These are phyloP conservation scores for Aphrophora alni DNA, from an alignment of 2,888 invertebrate genomes.

Conservation along the genomic window DNA sequence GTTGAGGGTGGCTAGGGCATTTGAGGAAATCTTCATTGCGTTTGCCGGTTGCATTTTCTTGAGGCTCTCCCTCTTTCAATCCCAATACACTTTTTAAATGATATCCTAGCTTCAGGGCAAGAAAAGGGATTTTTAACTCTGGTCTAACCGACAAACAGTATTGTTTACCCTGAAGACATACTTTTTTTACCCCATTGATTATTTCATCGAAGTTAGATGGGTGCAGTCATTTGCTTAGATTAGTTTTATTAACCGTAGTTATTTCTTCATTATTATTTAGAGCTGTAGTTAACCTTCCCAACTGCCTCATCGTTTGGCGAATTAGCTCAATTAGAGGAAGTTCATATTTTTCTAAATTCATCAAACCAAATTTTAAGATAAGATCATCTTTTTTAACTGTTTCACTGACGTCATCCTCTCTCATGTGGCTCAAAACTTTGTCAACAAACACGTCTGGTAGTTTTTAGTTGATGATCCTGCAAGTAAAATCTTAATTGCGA, in stretches of 20 bases:
- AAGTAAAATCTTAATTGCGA: no score
- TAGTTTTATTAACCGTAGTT: not conserved
- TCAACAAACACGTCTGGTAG: no score
- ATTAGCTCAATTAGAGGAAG: not conserved
- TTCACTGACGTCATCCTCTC: not conserved
- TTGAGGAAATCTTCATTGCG: not conserved
- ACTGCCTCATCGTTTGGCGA: not conserved
- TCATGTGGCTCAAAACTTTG: not conserved
- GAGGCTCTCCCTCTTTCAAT: not conserved
- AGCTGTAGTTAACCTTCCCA: not conserved
- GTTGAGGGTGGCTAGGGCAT: not conserved
- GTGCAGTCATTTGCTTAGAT: not conserved
- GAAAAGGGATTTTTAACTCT: not conserved
- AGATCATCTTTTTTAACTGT: not conserved
- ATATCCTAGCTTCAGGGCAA: constrained; percentile 9
- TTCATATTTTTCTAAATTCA: not conserved
- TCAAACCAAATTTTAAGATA: not conserved
- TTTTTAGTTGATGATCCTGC: no score
- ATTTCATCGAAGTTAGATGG: not conserved
- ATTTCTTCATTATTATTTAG: not conserved
- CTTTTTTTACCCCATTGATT: not conserved
- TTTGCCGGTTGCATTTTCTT: not conserved
- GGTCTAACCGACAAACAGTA: not conserved
- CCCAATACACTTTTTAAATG: not conserved
- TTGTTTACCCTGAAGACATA: not conserved